Conservation (phyloP, 2,797 vertebrate genomes). For the Myotis pilosus region DNA sequence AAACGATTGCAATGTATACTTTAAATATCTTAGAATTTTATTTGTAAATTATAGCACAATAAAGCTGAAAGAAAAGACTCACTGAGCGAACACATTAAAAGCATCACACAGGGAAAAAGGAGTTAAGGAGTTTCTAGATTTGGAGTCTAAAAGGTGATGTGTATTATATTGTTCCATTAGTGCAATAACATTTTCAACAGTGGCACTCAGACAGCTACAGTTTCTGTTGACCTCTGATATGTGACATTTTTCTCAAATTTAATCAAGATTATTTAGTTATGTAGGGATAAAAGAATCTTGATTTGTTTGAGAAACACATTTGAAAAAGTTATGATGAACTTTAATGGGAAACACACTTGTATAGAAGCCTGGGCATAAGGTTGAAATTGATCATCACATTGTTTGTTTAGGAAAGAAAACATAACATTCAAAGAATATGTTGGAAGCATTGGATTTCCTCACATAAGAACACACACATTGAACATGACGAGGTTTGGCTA, state of each 20-base stretch:
- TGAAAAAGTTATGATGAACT: conserved; percentile 76
- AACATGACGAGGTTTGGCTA: conserved; percentile 63
- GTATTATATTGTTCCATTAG: not conserved
- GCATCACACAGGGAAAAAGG: not conserved
- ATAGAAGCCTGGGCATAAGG: conserved; percentile 71
- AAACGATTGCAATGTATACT: not conserved
- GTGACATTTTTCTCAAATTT: conserved; percentile 65
- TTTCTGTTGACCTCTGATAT: conserved; percentile 68
- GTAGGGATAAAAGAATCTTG: conserved; percentile 72
- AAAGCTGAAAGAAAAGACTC: not conserved
- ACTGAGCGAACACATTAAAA: not conserved
- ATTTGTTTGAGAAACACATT: conserved; percentile 78
- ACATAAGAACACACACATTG: conserved; percentile 79
- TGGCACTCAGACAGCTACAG: conserved; percentile 37
- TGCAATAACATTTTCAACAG: conserved; percentile 41
- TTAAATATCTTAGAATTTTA: not conserved
- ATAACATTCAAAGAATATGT: conserved; percentile 73
- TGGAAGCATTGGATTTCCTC: conserved; percentile 75
- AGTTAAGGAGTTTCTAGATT: conserved; percentile 5
- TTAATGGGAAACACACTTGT: conserved; percentile 79
- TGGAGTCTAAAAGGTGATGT: not conserved
- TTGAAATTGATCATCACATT: conserved; percentile 79
- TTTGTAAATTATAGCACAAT: not conserved
- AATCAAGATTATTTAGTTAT: conserved; percentile 71
- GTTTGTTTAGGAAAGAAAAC: conserved; percentile 81